Conservation (phyloP, 1,140 invertebrate genomes). For the Tetramorium parvispinum region DNA sequence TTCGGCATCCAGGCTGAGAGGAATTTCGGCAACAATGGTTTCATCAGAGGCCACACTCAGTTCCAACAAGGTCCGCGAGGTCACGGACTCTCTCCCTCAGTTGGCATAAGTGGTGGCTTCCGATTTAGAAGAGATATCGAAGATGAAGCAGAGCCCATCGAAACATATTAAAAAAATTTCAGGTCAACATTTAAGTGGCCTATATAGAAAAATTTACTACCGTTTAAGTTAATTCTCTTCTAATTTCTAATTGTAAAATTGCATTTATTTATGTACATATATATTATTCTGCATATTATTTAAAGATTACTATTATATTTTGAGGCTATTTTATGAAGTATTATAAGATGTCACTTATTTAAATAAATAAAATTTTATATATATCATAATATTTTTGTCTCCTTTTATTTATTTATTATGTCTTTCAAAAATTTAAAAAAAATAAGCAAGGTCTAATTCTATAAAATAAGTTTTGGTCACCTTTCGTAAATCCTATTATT, state of each 20-base stretch:
- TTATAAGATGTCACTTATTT: conserved; percentile 17
- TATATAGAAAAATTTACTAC: neutral
- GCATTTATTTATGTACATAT: neutral
- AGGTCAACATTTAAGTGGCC: neutral
- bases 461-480: neutral
- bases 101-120: conserved; percentile 22
- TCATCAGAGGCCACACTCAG: neutral
- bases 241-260: neutral
- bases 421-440: neutral
- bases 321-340: conserved; percentile 12
- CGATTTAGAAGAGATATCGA: conserved; percentile 60
- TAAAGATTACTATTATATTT: neutral
- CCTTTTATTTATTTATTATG: neutral
- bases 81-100: conserved; percentile 7
- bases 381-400: neutral
- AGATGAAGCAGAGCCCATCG: conserved; percentile 19
- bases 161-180: conserved; percentile 30
- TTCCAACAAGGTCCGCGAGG: neutral
- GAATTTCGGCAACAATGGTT: too few relatives aligned
- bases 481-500: neutral
- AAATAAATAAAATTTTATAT: conserved; percentile 44
- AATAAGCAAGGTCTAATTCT: neutral
- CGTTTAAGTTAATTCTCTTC: neutral
- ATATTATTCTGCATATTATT: neutral
- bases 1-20: too few relatives aligned